phyloP scores from a whole-genome alignment of 2,797 vertebrate species.

The Microctenopoma lineatum region DNA sequence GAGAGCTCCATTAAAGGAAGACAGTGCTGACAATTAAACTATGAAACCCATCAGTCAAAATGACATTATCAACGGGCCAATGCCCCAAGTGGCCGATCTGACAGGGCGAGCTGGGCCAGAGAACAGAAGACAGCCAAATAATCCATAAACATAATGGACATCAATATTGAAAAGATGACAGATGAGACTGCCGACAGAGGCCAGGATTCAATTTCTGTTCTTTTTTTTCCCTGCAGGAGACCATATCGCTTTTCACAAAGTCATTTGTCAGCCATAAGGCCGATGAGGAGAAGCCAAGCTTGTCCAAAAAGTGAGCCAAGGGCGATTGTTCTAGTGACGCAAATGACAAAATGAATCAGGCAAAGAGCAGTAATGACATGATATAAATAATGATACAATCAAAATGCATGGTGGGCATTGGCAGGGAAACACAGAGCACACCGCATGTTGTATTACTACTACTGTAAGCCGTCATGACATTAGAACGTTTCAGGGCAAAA shows the following conservation, averaged over 20 bases:
- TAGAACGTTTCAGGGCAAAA: no score
- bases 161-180: slow-evolving; percentile 81
- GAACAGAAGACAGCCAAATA: slow-evolving; percentile 70
- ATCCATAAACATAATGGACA: slow-evolving; percentile 80
- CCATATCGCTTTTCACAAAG: slow-evolving; percentile 70
- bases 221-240: slow-evolving; percentile 60
- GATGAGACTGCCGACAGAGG: slow-evolving; percentile 73
- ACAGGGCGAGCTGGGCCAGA: slow-evolving; percentile 60
- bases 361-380: slow-evolving; percentile 53
- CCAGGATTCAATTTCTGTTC: slow-evolving; percentile 77
- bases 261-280: slow-evolving; percentile 73
- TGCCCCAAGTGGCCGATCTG: slow-evolving; percentile 68
- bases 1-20: slow-evolving; percentile 65
- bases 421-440: slow-evolving; percentile 29
- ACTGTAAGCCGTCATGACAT: background rate
- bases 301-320: slow-evolving; percentile 68
- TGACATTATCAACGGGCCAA: slow-evolving; percentile 69
- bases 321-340: slow-evolving; percentile 68
- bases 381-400: slow-evolving; percentile 69
- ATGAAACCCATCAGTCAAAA: slow-evolving; percentile 74
- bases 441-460: background rate
- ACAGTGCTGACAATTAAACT: slow-evolving; percentile 73
- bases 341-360: slow-evolving; percentile 73
- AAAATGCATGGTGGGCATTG: slow-evolving; percentile 51
- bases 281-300: slow-evolving; percentile 61